Evolutionary conservation across 2,113 vertebrate species (phyloP), one percentile per base, ranked within the genome.

Genomic region (Dipodomys stephensi): DNA sequence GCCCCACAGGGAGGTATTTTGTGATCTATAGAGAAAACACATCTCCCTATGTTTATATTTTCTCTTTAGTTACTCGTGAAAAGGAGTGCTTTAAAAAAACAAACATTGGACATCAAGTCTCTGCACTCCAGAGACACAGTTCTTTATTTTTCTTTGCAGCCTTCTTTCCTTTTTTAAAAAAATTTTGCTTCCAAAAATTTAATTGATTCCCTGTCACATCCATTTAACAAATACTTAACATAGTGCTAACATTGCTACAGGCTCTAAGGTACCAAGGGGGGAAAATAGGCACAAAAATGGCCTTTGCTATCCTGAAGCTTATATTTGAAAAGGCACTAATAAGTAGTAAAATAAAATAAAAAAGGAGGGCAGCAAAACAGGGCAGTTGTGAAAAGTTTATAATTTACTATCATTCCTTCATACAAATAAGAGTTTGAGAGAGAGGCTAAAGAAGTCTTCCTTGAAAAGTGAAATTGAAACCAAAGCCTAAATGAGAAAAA

Each of bases 21-120:
- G 19, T 82, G 35, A 44, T 71, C 25, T 71, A 18, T 13, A 83
- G 72, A 64, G 44, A 89, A 93, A 76, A 83, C 23, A 79, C 25
- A 71, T 89, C 18, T 83, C 16, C 73, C 35, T 4, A 73, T 3
- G 28, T 46, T 77, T 64, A 22, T 69, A 28, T 94, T 90, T 82
- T 2, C 30, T 53, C 57, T 74, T 67, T 2, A 87, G 80, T 44
- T n/a, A 79, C 73, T 16, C 15, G 18, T 76, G 16, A 28, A 72
- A 91, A 49, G 7, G 32, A 87, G 11, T 68, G 16, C 27, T 72
- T 87, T 74, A 7, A 46, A 39, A 81, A 77, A 91, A 92, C 10
- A 92, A 95, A 80, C 62, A 79, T 88, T 76, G 22, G 11, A 62
- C 10, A 82, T 76, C 7, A 83, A 74, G 11, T 90, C 93, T 92